Conservation (phyloP, 2,888 invertebrate species). For the Drosophila maculinotata region DNA sequence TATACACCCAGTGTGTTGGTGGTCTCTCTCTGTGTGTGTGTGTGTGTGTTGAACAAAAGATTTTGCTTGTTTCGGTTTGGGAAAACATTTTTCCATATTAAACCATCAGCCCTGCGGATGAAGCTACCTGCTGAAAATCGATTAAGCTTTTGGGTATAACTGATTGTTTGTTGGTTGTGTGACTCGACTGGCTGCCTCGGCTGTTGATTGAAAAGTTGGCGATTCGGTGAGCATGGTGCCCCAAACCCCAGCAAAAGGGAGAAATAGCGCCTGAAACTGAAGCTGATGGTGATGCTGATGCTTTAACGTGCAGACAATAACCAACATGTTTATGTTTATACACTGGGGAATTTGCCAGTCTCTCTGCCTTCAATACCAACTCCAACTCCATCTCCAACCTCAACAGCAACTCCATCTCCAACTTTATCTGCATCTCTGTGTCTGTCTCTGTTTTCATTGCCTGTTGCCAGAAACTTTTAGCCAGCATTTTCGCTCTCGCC, state of each 20-base stretch:
- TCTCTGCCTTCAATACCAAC: conserved; percentile 6
- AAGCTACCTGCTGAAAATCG: conserved; percentile 67
- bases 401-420: not conserved
- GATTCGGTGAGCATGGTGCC: conserved; percentile 28
- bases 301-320: conserved; percentile 58
- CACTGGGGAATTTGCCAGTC: conserved; percentile 46
- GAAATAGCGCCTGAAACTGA: conserved; percentile 20
- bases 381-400: not conserved
- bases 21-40: conserved; percentile 18
- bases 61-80: conserved; percentile 60
- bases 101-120: conserved; percentile 48
- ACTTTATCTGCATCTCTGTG: conserved; percentile 1
- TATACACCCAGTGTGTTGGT: conserved; percentile 28
- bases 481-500: conserved; percentile 32
- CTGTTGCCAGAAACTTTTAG: conserved; percentile 26
- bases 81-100: conserved; percentile 68
- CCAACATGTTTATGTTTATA: conserved; percentile 63
- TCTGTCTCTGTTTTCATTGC: conserved; percentile 17
- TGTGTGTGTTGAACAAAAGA: conserved; percentile 60
- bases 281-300: conserved; percentile 16
- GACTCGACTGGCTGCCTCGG: conserved; percentile 30
- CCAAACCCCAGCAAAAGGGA: conserved; percentile 4
- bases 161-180: conserved; percentile 61
- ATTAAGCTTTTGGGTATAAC: conserved; percentile 69
- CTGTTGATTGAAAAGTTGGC: conserved; percentile 65